These are phyloP conservation scores for Drosophila nr. medialis DNA, from an alignment of 2,888 invertebrate genomes.

Conservation along the genomic window DNA sequence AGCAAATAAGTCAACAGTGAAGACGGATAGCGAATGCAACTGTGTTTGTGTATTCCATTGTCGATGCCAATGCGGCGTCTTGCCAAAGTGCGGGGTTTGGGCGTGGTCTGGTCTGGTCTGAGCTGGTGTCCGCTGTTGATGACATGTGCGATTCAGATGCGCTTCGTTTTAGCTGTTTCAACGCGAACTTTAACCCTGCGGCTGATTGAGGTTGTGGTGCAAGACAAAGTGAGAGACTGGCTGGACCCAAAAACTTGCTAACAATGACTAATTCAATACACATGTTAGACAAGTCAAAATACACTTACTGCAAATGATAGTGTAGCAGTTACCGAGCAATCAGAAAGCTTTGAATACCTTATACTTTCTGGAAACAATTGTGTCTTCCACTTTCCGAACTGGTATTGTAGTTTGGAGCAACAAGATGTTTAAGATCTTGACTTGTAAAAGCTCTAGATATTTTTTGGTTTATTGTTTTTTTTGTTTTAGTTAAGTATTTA, in stretches of 20 bases:
- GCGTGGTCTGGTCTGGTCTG: neutral
- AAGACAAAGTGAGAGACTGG: neutral
- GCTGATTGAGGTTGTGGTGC: constrained; percentile 27
- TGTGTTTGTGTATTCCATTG: constrained; percentile 32
- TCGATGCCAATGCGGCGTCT: constrained; percentile 28
- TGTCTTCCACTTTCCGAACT: neutral
- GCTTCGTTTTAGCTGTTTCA: constrained; percentile 36
- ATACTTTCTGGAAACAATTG: neutral
- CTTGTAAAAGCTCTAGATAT: neutral
- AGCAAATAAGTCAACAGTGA: constrained; percentile 80
- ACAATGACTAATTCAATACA: constrained; percentile 58
- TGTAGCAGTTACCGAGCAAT: neutral
- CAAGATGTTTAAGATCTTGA: neutral
- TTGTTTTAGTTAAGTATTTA: too few relatives aligned
- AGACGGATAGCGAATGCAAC: constrained; percentile 77
- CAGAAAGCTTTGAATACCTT: neutral
- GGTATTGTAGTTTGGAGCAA: neutral
- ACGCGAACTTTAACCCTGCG: constrained; percentile 12
- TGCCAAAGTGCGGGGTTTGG: constrained; percentile 1
- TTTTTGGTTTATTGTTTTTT: neutral
- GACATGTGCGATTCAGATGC: constrained; percentile 77
- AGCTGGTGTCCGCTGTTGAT: constrained; percentile 40
- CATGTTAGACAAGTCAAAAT: constrained; percentile 32
- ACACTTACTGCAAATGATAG: neutral
- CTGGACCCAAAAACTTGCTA: constrained; percentile 42